A percentile compares a stretch with the other conserved stretches of the same genome.
Evolutionary conservation across 2,797 vertebrate species (phyloP).

Genomic region (Phoeniculus purpureus): DNA sequence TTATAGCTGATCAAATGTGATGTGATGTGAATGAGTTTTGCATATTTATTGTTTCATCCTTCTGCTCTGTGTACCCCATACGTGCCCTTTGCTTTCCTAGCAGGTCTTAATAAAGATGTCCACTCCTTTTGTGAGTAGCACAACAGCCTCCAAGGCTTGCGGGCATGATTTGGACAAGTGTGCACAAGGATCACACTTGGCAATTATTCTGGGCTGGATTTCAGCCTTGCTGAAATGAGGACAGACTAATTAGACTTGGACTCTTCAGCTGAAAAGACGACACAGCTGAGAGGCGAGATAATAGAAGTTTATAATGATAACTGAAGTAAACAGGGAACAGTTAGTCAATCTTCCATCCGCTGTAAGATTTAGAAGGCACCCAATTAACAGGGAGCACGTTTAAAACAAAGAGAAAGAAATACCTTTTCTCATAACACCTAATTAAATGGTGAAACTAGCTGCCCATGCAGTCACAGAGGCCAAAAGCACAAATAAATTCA

Average conservation of each 20-base stretch:
- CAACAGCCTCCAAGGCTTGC: background rate
- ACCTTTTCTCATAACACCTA: constrained; percentile 1
- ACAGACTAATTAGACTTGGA: constrained; percentile 45
- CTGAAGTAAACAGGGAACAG: constrained; percentile 42
- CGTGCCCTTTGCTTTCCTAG: background rate
- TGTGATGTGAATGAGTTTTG: background rate
- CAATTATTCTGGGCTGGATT: constrained; percentile 42
- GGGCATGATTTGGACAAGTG: background rate
- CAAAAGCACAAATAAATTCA: background rate
- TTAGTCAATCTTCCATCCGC: constrained; percentile 34
- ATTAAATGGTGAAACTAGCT: constrained; percentile 22
- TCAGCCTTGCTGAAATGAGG: constrained; percentile 39
- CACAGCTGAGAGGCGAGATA: constrained; percentile 38
- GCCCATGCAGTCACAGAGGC: background rate
- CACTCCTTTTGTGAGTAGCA: background rate
- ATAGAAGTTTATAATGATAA: constrained; percentile 29
- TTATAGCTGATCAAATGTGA: background rate
- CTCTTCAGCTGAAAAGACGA: constrained; percentile 16
- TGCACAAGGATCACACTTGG: background rate
- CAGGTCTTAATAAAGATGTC: background rate
- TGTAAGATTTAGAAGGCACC: constrained; percentile 34
- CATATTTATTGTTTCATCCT: background rate
- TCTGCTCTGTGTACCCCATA: background rate
- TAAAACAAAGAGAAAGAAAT: constrained; percentile 38
- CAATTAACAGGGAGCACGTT: constrained; percentile 3